Conservation (phyloP, 2,113 vertebrate species). For the Terrapene triunguis region DNA sequence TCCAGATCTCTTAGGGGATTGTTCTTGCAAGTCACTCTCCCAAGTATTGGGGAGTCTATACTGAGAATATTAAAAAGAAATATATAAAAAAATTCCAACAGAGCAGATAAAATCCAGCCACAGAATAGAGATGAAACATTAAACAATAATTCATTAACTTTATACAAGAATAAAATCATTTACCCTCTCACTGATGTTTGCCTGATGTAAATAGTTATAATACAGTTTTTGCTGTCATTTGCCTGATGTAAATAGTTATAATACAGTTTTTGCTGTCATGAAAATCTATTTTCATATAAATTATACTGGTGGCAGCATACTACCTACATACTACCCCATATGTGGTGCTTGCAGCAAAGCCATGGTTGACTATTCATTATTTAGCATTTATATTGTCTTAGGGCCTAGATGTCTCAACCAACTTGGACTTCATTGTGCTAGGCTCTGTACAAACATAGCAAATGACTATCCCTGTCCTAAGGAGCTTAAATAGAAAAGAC, state of each 20-base stretch:
- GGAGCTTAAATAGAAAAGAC: constrained; percentile 69
- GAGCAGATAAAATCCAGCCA: not conserved
- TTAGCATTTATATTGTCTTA: constrained; percentile 71
- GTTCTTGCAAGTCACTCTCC: not conserved
- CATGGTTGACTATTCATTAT: constrained; percentile 4
- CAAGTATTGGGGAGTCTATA: not conserved
- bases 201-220: not conserved
- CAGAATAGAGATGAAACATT: not conserved
- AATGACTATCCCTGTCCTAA: constrained; percentile 58
- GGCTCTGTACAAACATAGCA: constrained; percentile 63
- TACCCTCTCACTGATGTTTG: not conserved
- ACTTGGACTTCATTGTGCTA: constrained; percentile 25
- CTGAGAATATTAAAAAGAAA: not conserved
- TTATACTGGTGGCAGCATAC: not conserved
- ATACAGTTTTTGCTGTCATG: not conserved
- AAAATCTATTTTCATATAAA: not conserved
- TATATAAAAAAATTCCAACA: not conserved
- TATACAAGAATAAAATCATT: not conserved
- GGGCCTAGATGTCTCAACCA: constrained; percentile 70
- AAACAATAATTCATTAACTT: not conserved
- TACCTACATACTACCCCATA: not conserved
- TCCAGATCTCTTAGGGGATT: not conserved
- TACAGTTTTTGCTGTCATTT: not conserved
- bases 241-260: not conserved
- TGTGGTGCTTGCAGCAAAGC: constrained; percentile 14